Percentiles rank a stretch among this genome's conserved stretches.
phyloP scores from a whole-genome alignment of 2,113 vertebrate species.

The Nycticorax nycticorax region DNA sequence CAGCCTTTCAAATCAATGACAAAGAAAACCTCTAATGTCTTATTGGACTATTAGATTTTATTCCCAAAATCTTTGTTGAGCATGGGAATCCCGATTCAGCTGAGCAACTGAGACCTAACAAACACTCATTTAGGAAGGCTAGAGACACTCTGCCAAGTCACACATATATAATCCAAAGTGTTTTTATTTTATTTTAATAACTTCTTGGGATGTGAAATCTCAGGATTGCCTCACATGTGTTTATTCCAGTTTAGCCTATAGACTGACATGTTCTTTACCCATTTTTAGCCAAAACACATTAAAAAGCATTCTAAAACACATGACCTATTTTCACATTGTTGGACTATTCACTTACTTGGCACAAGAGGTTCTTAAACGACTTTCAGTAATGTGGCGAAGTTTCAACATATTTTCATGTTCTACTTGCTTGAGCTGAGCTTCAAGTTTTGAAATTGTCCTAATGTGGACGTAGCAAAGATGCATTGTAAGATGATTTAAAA shows the following conservation, averaged over 20 bases:
- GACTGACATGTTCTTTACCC: not conserved
- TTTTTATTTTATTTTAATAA: not conserved
- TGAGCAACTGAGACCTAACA: not conserved
- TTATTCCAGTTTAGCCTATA: not conserved
- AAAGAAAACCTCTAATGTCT: not conserved
- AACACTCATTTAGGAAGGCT: not conserved
- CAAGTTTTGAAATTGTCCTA: slow-evolving; percentile 89
- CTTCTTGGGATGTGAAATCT: not conserved
- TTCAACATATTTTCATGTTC: slow-evolving; percentile 88
- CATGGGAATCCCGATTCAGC: not conserved
- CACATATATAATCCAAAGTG: not conserved
- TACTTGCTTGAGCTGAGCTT: slow-evolving; percentile 93
- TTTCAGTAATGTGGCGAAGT: slow-evolving; percentile 71
- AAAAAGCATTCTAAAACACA: not conserved
- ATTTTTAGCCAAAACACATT: not conserved
- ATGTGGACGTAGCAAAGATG: not conserved
- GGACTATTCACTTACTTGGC: slow-evolving; percentile 74
- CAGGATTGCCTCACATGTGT: fast-evolving
- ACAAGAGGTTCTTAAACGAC: slow-evolving; percentile 72
- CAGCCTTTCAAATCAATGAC: not conserved
- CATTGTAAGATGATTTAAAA: not conserved
- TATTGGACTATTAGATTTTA: not conserved
- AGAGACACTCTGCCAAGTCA: not conserved
- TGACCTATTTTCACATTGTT: not conserved
- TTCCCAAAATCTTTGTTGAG: not conserved